These are phyloP conservation scores for Varanus komodoensis DNA, from an alignment of 2,113 vertebrate genomes.

Conservation along the genomic window DNA sequence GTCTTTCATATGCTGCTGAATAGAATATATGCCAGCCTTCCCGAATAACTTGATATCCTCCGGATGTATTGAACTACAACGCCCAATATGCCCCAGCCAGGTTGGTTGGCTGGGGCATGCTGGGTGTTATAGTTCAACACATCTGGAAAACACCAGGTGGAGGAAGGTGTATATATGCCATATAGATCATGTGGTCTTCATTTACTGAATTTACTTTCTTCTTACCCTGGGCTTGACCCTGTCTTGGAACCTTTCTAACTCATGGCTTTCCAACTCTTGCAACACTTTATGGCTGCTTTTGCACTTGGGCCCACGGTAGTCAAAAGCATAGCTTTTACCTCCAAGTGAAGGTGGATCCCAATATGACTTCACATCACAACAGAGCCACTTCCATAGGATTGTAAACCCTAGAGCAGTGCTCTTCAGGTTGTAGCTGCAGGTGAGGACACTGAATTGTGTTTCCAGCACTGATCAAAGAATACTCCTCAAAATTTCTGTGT, in stretches of 20 bases:
- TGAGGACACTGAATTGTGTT: background rate
- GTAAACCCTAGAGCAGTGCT: background rate
- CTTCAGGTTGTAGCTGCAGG: background rate
- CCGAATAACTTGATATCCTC: too few species aligned
- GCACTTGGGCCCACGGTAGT: background rate
- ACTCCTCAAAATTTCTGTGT: background rate
- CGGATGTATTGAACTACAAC: too few species aligned
- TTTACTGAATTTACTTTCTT: slow-evolving; percentile 70
- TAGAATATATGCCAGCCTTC: slow-evolving; percentile 14
- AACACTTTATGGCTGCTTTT: background rate
- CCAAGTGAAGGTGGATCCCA: background rate
- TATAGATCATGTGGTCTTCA: slow-evolving; percentile 59
- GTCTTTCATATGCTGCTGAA: slow-evolving; percentile 46
- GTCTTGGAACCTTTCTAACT: slow-evolving; percentile 25
- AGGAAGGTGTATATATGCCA: slow-evolving; percentile 42
- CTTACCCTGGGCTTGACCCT: slow-evolving; percentile 53
- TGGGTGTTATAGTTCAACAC: too few species aligned
- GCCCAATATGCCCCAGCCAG: too few species aligned
- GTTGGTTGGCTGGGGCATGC: too few species aligned
- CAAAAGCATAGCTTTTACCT: background rate
- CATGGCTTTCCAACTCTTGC: background rate
- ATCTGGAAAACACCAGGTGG: too few species aligned
- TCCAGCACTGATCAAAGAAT: background rate
- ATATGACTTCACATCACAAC: background rate
- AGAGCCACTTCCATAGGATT: background rate